Percentiles rank a stretch among this genome's conserved stretches.
Conservation (phyloP, 2,797 vertebrate species). For the Garrulus glandarius region DNA sequence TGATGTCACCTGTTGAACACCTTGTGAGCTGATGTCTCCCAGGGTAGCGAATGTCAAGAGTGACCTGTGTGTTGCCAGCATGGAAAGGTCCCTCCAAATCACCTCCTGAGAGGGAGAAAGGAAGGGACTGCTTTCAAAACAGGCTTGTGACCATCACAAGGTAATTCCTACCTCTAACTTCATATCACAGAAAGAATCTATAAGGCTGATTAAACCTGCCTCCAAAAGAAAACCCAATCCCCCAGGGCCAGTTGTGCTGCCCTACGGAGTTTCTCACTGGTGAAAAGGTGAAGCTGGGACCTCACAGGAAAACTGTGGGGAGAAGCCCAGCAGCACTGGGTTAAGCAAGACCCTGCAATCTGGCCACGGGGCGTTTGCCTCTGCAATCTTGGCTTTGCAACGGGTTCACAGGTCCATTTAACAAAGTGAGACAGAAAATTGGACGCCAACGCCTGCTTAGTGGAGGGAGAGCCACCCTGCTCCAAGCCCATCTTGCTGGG, state of each 20-base stretch:
- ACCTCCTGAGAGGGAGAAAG: not conserved
- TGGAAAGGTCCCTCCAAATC: not conserved
- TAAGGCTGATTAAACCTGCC: not conserved
- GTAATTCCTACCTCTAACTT: not conserved
- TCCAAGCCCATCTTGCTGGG: not conserved
- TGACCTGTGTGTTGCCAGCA: accelerated
- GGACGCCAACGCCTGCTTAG: not conserved
- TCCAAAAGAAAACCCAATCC: not conserved
- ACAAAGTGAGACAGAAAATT: constrained; percentile 47
- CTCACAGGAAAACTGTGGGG: not conserved
- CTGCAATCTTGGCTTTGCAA: not conserved
- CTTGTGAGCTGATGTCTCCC: not conserved
- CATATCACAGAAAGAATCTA: accelerated
- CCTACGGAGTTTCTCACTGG: not conserved
- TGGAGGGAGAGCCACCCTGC: not conserved
- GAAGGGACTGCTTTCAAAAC: not conserved
- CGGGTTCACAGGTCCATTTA: not conserved
- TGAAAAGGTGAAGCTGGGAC: not conserved
- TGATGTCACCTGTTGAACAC: not conserved
- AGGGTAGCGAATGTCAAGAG: not conserved
- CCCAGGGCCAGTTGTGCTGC: accelerated
- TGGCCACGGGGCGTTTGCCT: accelerated
- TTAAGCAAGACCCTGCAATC: constrained; percentile 53
- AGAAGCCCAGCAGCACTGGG: not conserved
- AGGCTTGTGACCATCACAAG: not conserved